Conservation (phyloP, 2,888 invertebrate genomes). For the Rhagium mordax region DNA sequence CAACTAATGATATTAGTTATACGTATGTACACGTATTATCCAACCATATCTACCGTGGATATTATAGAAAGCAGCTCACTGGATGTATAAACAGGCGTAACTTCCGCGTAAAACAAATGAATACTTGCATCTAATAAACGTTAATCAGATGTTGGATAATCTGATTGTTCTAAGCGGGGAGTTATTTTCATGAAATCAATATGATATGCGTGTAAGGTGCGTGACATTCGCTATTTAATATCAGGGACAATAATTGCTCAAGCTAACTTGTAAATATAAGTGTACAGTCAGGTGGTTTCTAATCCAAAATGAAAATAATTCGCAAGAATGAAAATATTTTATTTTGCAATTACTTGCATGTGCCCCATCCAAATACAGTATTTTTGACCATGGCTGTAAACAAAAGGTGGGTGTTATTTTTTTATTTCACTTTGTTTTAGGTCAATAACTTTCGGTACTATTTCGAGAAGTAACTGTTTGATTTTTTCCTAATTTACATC, state of each 20-base stretch:
- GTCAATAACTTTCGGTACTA: no score
- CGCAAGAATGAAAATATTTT: no score
- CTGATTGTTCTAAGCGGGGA: background rate
- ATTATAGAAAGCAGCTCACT: slow-evolving; percentile 15
- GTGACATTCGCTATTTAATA: background rate
- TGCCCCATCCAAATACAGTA: no score
- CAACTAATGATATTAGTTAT: background rate
- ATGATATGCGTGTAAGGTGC: background rate
- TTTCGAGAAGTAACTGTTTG: no score
- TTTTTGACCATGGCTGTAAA: no score
- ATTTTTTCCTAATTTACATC: no score
- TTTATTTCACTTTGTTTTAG: no score
- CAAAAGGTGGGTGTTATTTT: no score
- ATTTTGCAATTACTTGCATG: no score
- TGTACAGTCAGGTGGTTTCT: no score
- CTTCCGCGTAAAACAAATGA: slow-evolving; percentile 25
- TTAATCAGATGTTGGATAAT: background rate
- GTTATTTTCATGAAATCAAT: background rate
- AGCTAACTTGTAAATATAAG: no score
- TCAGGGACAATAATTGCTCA: background rate
- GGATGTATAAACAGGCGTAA: background rate
- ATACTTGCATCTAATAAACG: slow-evolving; percentile 7
- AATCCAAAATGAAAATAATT: no score
- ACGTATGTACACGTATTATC: background rate
- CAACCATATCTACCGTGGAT: background rate